Percentiles rank a stretch among this genome's conserved stretches.
Conservation (phyloP, 2,888 invertebrate species). For the Aethes cnicana region DNA sequence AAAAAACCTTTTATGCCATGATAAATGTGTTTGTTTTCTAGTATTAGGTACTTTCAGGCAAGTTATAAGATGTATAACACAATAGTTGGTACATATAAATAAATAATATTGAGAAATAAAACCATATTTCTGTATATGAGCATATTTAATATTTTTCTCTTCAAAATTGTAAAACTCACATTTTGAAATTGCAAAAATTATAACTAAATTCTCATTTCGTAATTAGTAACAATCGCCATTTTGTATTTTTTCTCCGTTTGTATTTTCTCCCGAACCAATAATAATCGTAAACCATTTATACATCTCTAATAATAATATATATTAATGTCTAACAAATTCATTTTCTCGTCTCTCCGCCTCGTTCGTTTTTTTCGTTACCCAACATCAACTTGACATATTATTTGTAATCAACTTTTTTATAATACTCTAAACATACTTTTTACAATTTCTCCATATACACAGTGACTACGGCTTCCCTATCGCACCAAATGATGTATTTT, state of each 20-base stretch:
- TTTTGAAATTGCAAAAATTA: slow-evolving; percentile 82
- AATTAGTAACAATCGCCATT: slow-evolving; percentile 81
- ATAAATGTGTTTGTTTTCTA: no score
- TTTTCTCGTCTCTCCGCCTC: slow-evolving; percentile 72
- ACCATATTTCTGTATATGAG: slow-evolving; percentile 71
- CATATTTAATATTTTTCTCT: slow-evolving; percentile 82
- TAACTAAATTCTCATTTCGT: slow-evolving; percentile 82
- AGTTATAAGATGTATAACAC: no score
- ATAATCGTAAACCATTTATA: slow-evolving; percentile 81
- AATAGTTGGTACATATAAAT: no score
- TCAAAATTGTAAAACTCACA: slow-evolving; percentile 83
- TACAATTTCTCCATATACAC: slow-evolving; percentile 69
- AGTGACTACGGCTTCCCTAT: slow-evolving; percentile 63
- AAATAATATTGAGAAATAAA: slow-evolving; percentile 60
- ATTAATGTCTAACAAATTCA: slow-evolving; percentile 82
- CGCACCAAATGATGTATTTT: slow-evolving; percentile 68
- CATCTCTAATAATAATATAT: slow-evolving; percentile 81
- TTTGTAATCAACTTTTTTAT: slow-evolving; percentile 74
- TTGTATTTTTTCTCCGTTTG: slow-evolving; percentile 67
- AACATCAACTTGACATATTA: slow-evolving; percentile 70
- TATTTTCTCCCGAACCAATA: slow-evolving; percentile 76
- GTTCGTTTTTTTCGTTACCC: slow-evolving; percentile 65
- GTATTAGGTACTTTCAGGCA: no score
- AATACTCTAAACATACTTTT: slow-evolving; percentile 76
- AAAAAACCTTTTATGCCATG: no score